Conservation (phyloP, 2,113 vertebrate genomes). For the Promerops cafer region DNA sequence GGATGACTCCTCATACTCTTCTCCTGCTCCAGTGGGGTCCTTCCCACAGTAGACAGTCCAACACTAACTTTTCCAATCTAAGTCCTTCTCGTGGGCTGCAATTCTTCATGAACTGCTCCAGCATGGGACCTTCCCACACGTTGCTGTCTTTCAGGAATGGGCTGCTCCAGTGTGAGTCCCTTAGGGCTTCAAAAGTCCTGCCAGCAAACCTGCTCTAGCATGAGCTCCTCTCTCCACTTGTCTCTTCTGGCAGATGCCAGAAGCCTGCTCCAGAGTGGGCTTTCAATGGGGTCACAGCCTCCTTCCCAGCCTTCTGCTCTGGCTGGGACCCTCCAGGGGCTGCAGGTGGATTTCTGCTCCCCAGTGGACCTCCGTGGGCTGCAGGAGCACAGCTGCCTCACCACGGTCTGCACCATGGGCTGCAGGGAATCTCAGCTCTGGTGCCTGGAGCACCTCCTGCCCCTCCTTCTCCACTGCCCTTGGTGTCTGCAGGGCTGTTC, state of each 20-base stretch:
- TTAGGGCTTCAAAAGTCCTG: not conserved
- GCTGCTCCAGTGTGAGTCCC: not conserved
- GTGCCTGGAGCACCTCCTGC: accelerated
- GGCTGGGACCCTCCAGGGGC: accelerated
- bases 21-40: not conserved
- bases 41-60: not conserved
- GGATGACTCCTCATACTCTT: not conserved
- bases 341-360: not conserved
- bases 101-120: not conserved
- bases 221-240: not conserved
- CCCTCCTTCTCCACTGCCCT: not conserved
- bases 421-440: not conserved
- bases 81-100: not conserved
- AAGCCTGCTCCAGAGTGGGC: not conserved
- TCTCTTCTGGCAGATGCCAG: no score
- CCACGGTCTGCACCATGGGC: accelerated
- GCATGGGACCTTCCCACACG: not conserved
- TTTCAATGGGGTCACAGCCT: not conserved
- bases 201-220: not conserved
- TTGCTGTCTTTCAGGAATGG: not conserved
- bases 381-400: not conserved
- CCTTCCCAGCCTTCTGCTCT: not conserved
- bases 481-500: not conserved
- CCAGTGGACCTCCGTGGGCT: accelerated
- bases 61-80: accelerated